Evolutionary conservation across 1,140 invertebrate genomes (phyloP).

Genomic region (Piezodorus guildinii): DNA sequence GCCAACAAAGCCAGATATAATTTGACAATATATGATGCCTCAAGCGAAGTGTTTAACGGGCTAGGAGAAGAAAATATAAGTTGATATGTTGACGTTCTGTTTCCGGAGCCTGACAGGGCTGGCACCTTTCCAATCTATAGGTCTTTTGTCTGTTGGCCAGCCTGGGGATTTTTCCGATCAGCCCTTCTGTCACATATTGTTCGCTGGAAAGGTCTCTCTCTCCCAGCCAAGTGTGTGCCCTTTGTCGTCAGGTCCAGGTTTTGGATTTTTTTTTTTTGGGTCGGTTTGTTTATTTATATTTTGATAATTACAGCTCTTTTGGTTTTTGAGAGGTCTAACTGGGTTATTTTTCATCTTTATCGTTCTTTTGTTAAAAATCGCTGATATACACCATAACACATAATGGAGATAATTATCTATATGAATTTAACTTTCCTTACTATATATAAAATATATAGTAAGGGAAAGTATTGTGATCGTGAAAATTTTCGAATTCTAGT

Average conservation of each 20-base stretch:
- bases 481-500: too few relatives aligned
- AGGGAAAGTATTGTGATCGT: too few relatives aligned
- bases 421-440: too few relatives aligned
- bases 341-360: too few relatives aligned
- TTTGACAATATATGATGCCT: too few relatives aligned
- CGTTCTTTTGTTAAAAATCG: too few relatives aligned
- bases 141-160: background rate
- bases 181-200: slow-evolving; percentile 5
- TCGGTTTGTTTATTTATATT: background rate
- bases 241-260: background rate
- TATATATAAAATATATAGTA: too few relatives aligned
- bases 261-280: slow-evolving; percentile 2
- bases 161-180: background rate
- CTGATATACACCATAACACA: too few relatives aligned
- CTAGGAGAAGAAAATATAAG: background rate
- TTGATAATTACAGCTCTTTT: too few relatives aligned
- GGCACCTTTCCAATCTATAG: slow-evolving; percentile 7
- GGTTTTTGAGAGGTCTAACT: too few relatives aligned
- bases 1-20: too few relatives aligned
- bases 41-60: background rate
- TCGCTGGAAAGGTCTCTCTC: background rate
- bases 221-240: slow-evolving; percentile 2
- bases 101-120: background rate
- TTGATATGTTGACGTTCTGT: slow-evolving; percentile 8
- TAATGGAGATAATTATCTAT: too few relatives aligned